Percentiles rank a stretch among this genome's conserved stretches.
Evolutionary conservation across 2,797 vertebrate species (phyloP).

Genomic region (Diglossa cyanea): DNA sequence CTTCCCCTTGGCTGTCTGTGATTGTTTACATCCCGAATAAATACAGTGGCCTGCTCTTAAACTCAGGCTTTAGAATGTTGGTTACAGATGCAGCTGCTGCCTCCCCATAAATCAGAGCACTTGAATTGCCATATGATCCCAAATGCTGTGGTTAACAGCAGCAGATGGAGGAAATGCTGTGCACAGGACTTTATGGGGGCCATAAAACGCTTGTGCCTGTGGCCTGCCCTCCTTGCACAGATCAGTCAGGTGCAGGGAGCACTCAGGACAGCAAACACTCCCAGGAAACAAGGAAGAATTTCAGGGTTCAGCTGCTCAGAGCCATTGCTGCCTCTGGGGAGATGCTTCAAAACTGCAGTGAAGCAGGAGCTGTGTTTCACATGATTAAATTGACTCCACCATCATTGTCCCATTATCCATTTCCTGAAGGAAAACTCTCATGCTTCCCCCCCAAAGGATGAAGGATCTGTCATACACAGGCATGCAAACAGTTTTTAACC

Average conservation of each 20-base stretch:
- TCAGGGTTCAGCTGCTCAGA: neutral
- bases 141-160: constrained; percentile 65
- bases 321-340: neutral
- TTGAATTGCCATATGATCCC: constrained; percentile 71
- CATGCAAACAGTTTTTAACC: neutral
- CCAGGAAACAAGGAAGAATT: constrained; percentile 23
- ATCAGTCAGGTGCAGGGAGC: constrained; percentile 51
- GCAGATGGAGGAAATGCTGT: constrained; percentile 66
- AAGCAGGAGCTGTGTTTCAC: neutral
- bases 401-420: neutral
- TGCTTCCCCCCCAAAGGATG: neutral
- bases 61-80: constrained; percentile 58
- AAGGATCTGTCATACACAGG: neutral
- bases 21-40: constrained; percentile 74
- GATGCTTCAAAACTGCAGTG: neutral
- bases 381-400: neutral
- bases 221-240: constrained; percentile 47
- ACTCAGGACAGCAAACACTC: constrained; percentile 4
- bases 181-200: constrained; percentile 59
- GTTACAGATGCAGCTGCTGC: constrained; percentile 68
- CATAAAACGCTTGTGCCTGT: constrained; percentile 63
- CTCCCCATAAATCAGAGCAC: constrained; percentile 70
- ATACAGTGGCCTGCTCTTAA: constrained; percentile 69
- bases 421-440: neutral
- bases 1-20: constrained; percentile 70